Base-by-base conservation (phyloP, 2,888 invertebrate species). In the Odontomyia ornata region DNA sequence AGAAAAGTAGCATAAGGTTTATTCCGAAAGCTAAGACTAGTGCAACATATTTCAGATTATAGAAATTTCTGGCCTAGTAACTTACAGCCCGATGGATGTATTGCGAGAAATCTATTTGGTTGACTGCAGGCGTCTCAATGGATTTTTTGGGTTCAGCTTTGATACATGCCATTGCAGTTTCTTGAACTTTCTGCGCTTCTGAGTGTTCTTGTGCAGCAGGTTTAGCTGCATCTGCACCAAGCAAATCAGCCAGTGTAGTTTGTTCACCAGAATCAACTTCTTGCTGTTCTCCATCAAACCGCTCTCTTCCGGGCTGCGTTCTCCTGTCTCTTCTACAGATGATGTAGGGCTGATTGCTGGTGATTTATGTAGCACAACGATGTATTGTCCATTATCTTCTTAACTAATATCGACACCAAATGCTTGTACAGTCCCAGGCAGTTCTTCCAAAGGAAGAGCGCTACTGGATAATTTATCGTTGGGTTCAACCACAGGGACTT, bases 41-140 rank as follows among this genome's bases (percentile, higher is more conserved):
- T 18, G 99, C 99, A n/a, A n/a, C n/a, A n/a, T n/a, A 96, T 89
- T 99, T 99, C 83, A 99, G 89, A 85, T 95, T 98, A 89, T 99
- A 99, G 89, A 99, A 99, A 88, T 99, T 99, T 52, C 99, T 89
- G 0, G 99, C 99, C 80, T 99, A 89, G 88, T 98, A 96, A 71
- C 98, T 97, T 25, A 96, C 95, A 0, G 93, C 91, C 18, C 95
- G 90, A 72, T 93, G 92, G 0, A 93, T 92, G 86, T 96, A 96
- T 80, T 93, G 91, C 0, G 94, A 93, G 80, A 97, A 90, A 84
- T 97, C 95, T 80, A 96, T 92, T 86, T 94, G 92, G 0, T 93
- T 90, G 4, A 93, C 89, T 0, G 95, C 92, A 0, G 95, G 92
- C 0, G 93, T 92, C 0, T 91, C 89, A 0, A 88, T 89, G 13